phyloP scores from a whole-genome alignment of 1,140 invertebrate genomes.

The Saxidomus purpurata region DNA sequence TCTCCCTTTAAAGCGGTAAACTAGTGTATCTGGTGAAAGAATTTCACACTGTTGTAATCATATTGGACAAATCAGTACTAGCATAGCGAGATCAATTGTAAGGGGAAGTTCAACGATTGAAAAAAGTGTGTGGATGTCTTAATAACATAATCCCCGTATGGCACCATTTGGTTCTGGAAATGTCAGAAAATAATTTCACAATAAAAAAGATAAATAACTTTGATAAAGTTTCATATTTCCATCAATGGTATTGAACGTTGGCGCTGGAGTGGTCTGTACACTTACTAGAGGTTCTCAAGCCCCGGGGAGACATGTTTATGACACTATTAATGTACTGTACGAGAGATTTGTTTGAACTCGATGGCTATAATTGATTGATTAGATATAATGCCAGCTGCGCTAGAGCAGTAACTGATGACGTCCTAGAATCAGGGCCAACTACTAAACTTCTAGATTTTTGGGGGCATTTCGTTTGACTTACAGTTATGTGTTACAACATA shows the following conservation, averaged over 20 bases:
- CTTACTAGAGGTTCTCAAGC: background rate
- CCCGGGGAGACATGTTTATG: background rate
- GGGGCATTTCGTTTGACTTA: too few relatives aligned
- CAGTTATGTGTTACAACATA: too few relatives aligned
- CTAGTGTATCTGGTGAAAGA: too few relatives aligned
- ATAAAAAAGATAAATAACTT: background rate
- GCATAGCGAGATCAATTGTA: background rate
- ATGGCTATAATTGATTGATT: too few relatives aligned
- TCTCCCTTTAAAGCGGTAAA: too few relatives aligned
- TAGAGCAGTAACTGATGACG: too few relatives aligned
- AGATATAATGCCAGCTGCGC: too few relatives aligned
- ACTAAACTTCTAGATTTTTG: too few relatives aligned
- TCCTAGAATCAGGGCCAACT: too few relatives aligned
- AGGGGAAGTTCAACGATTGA: background rate
- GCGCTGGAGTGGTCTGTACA: background rate
- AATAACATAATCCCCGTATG: background rate
- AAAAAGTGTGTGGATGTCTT: background rate
- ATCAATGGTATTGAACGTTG: background rate
- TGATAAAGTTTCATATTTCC: slow-evolving; percentile 10
- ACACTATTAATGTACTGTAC: background rate
- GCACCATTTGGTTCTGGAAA: background rate
- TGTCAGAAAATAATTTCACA: slow-evolving; percentile 21
- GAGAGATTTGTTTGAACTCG: background rate
- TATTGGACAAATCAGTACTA: background rate
- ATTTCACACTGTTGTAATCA: background rate